These are phyloP conservation scores for Perizoma affinitatum DNA, from an alignment of 2,888 invertebrate species.

Conservation along the genomic window DNA sequence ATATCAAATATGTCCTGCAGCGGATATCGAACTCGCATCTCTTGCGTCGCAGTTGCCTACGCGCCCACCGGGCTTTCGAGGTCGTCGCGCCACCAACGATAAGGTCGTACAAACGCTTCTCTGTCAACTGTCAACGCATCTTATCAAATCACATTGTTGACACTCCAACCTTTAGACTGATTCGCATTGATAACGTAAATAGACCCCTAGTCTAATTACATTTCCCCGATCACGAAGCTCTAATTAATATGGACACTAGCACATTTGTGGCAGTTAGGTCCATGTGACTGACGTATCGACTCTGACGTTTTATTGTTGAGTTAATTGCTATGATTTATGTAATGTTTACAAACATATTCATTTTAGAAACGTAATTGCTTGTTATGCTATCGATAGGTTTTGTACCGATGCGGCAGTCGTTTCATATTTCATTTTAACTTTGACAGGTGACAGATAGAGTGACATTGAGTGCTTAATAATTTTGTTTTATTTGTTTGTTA, in stretches of 20 bases:
- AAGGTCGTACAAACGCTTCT: constrained; percentile 49
- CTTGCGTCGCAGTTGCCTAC: too few species aligned
- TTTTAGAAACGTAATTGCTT: constrained; percentile 48
- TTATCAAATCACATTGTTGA: constrained; percentile 61
- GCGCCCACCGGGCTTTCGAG: too few species aligned
- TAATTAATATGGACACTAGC: constrained; percentile 44
- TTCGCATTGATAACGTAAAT: constrained; percentile 60
- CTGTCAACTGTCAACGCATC: constrained; percentile 63
- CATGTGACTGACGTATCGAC: constrained; percentile 51
- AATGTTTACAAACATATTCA: constrained; percentile 46
- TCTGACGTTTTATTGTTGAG: constrained; percentile 62
- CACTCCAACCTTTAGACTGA: constrained; percentile 70
- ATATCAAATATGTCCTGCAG: too few species aligned
- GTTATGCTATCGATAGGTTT: constrained; percentile 37
- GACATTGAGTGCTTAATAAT: constrained; percentile 8
- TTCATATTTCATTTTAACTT: constrained; percentile 11
- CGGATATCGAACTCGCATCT: too few species aligned
- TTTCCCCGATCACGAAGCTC: constrained; percentile 31
- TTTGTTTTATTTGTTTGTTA: constrained; percentile 1
- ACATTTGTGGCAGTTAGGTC: constrained; percentile 61
- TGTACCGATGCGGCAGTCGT: constrained; percentile 16
- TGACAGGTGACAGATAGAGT: constrained; percentile 20
- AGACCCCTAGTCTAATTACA: constrained; percentile 42
- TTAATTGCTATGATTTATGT: constrained; percentile 62
- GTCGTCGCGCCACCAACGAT: constrained; percentile 42